Percentiles rank a stretch among this genome's conserved stretches.
Conservation (phyloP, 2,113 vertebrate genomes). For the Boleophthalmus pectinirostris region DNA sequence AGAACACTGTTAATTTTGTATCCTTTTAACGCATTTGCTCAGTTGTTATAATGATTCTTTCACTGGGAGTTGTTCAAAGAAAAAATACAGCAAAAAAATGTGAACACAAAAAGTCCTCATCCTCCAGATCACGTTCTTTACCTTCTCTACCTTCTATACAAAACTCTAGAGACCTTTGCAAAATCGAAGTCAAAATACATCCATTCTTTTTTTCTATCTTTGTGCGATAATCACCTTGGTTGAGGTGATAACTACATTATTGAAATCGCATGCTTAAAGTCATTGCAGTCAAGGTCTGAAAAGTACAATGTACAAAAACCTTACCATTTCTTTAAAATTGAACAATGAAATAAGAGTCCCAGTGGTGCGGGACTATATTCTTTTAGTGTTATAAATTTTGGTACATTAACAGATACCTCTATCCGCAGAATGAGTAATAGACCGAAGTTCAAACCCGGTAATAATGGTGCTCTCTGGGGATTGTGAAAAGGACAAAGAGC, state of each 20-base stretch:
- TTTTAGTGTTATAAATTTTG: slow-evolving; percentile 36
- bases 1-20: slow-evolving; percentile 20
- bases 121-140: not conserved
- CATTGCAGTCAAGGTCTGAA: slow-evolving; percentile 15
- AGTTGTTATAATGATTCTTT: not conserved
- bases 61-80: not conserved
- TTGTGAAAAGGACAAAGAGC: slow-evolving; percentile 38
- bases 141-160: not conserved
- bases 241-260: slow-evolving; percentile 4
- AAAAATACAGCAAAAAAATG: not conserved
- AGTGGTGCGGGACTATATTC: slow-evolving; percentile 35
- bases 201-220: not conserved
- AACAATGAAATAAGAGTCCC: slow-evolving; percentile 45
- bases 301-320: slow-evolving; percentile 21
- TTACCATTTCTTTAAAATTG: slow-evolving; percentile 35
- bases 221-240: not conserved
- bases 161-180: not conserved
- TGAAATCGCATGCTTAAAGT: slow-evolving; percentile 18
- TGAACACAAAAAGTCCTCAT: not conserved
- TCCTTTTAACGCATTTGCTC: not conserved
- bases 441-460: slow-evolving; percentile 37
- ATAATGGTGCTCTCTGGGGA: slow-evolving; percentile 56
- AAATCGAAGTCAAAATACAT: not conserved
- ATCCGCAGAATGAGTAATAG: slow-evolving; percentile 41
- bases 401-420: slow-evolving; percentile 43